These are phyloP conservation scores for Ochropleura leucogaster DNA, from an alignment of 2,888 invertebrate genomes.

Conservation along the genomic window DNA sequence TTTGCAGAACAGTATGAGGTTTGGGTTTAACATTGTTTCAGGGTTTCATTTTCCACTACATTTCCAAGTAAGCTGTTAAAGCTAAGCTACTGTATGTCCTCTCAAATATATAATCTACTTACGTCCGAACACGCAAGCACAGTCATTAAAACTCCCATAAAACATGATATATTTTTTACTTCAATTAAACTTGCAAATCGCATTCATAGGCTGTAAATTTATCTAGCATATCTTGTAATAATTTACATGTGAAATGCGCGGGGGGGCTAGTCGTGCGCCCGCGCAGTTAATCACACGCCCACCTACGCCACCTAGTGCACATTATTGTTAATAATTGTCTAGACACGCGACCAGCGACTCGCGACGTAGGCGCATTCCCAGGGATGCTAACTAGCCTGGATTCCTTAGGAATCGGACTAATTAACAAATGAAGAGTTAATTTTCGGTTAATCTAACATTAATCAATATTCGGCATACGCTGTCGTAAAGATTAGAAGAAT, in stretches of 20 bases:
- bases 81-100: background rate
- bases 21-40: background rate
- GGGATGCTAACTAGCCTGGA: slow-evolving; percentile 40
- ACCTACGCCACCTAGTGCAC: slow-evolving; percentile 65
- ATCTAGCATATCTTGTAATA: slow-evolving; percentile 51
- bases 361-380: slow-evolving; percentile 63
- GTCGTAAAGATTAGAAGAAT: background rate
- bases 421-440: background rate
- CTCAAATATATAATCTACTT: slow-evolving; percentile 12
- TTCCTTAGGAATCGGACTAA: slow-evolving; percentile 9
- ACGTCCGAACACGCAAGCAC: slow-evolving; percentile 36
- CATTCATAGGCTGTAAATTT: slow-evolving; percentile 62
- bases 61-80: background rate
- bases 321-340: slow-evolving; percentile 63
- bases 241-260: slow-evolving; percentile 52
- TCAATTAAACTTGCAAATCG: slow-evolving; percentile 57
- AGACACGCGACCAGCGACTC: slow-evolving; percentile 56
- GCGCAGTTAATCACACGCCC: slow-evolving; percentile 63
- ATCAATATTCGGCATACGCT: background rate
- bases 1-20: background rate
- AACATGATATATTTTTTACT: slow-evolving; percentile 50
- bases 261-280: slow-evolving; percentile 49
- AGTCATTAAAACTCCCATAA: slow-evolving; percentile 44
- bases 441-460: background rate
- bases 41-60: background rate